Percentiles rank a stretch among this genome's conserved stretches.
These are phyloP conservation scores for Sylvietta virens DNA, from an alignment of 2,113 vertebrate genomes.

Conservation along the genomic window DNA sequence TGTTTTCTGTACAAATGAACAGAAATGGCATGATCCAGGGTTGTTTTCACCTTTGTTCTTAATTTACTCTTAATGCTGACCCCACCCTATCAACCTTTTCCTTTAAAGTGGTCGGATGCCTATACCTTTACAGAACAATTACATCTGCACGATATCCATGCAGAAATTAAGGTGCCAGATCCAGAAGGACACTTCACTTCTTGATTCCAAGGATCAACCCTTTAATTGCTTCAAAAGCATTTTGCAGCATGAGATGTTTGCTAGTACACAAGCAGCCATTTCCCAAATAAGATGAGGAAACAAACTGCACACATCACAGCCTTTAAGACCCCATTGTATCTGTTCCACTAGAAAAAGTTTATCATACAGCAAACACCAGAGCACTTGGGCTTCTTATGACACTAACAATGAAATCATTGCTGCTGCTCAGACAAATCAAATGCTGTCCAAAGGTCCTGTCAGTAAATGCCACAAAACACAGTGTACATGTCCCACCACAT, in stretches of 20 bases:
- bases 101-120: neutral
- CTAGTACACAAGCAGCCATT: neutral
- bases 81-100: neutral
- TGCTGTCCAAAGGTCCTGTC: neutral
- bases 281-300: neutral
- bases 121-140: neutral
- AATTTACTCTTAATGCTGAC: neutral
- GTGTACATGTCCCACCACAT: fast-evolving
- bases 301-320: neutral
- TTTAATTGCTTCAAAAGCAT: neutral
- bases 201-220: neutral
- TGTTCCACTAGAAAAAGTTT: neutral
- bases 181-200: neutral
- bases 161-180: neutral
- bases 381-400: neutral
- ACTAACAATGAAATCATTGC: neutral
- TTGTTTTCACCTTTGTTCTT: neutral
- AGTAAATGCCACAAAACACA: neutral
- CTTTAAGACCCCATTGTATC: neutral
- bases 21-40: constrained; percentile 34
- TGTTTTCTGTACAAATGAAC: constrained; percentile 80
- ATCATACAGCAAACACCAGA: neutral
- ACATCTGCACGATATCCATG: fast-evolving
- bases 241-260: neutral
- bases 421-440: neutral